These are phyloP conservation scores for Rhinella marina DNA, from an alignment of 2,797 vertebrate genomes.

Conservation along the genomic window DNA sequence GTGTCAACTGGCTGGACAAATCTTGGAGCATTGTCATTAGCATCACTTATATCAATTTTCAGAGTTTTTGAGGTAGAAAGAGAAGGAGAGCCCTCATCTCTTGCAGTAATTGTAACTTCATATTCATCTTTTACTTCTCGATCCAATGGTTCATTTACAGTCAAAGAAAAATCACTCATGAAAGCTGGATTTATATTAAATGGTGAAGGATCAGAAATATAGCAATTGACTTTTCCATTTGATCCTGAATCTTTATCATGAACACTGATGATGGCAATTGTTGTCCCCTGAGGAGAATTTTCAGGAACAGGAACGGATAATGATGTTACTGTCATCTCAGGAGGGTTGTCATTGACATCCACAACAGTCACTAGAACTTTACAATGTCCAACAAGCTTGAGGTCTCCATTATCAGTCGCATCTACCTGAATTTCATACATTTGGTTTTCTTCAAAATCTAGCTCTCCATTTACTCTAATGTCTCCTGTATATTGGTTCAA, in stretches of 20 bases:
- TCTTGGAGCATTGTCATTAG: slow-evolving; percentile 74
- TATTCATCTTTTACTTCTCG: neutral
- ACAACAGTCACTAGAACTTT: slow-evolving; percentile 73
- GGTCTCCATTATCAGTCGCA: slow-evolving; percentile 1
- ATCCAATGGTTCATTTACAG: slow-evolving; percentile 54
- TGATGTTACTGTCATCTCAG: slow-evolving; percentile 62
- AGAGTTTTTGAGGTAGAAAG: neutral
- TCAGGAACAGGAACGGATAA: neutral
- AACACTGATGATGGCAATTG: slow-evolving; percentile 78
- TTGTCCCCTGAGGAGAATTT: neutral
- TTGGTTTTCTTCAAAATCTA: neutral
- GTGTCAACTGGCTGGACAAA: neutral
- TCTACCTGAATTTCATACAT: neutral
- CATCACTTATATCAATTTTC: slow-evolving; percentile 64
- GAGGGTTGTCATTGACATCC: slow-evolving; percentile 81
- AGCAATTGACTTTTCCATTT: slow-evolving; percentile 76
- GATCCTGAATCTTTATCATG: slow-evolving; percentile 75
- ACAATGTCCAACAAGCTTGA: slow-evolving; percentile 73
- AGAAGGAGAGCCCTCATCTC: neutral
- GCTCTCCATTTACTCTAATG: neutral
- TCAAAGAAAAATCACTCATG: slow-evolving; percentile 23
- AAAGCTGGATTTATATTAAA: slow-evolving; percentile 74
- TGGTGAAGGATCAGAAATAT: slow-evolving; percentile 63
- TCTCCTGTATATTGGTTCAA: neutral
- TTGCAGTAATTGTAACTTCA: neutral